Conservation (phyloP, 2,113 vertebrate species). For the Eubucco bourcierii region DNA sequence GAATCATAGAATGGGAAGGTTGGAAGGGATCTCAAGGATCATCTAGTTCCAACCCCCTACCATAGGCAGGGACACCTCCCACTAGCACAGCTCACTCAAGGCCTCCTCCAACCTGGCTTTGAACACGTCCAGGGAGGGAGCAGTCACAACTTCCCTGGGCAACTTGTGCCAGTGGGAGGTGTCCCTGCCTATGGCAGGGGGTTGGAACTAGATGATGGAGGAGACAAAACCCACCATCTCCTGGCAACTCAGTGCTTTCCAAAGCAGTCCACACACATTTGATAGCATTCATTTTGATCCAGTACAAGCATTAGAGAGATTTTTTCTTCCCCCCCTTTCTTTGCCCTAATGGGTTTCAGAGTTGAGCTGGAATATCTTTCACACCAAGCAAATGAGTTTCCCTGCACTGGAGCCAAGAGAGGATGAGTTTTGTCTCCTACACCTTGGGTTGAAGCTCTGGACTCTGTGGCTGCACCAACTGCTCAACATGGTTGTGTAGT, state of each 20-base stretch:
- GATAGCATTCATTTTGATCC: neutral
- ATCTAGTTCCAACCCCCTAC: too few relatives aligned
- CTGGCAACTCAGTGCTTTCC: neutral
- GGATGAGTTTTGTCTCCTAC: neutral
- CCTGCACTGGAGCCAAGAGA: neutral
- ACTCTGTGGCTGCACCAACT: accelerated
- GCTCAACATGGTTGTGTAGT: accelerated
- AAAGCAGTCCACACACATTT: neutral
- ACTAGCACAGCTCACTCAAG: too few relatives aligned
- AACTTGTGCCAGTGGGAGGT: too few relatives aligned
- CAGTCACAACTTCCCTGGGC: too few relatives aligned
- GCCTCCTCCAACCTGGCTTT: too few relatives aligned
- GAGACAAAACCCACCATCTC: too few relatives aligned
- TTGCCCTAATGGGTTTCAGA: neutral
- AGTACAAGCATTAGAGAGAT: neutral
- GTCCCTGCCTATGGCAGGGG: too few relatives aligned
- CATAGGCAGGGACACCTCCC: too few relatives aligned
- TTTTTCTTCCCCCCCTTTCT: neutral
- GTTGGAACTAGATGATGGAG: too few relatives aligned
- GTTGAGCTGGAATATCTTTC: neutral
- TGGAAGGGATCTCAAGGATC: too few relatives aligned
- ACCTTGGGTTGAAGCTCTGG: neutral
- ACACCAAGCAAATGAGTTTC: accelerated
- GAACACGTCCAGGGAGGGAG: too few relatives aligned
- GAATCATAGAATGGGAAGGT: too few relatives aligned